phyloP scores from a whole-genome alignment of 2,888 invertebrate genomes.

The Globia sparganii region DNA sequence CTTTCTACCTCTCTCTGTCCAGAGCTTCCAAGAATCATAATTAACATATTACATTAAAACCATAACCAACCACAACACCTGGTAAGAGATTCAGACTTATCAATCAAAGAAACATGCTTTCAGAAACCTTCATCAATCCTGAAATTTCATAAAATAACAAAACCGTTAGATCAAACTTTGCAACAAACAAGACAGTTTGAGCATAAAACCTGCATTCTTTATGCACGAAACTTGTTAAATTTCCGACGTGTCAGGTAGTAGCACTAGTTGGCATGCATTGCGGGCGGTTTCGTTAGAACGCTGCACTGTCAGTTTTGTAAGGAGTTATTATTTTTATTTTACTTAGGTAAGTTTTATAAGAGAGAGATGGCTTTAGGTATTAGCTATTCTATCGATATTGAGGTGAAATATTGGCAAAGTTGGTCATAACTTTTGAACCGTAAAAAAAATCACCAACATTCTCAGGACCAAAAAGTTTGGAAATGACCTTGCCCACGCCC shows the following conservation, averaged over 20 bases:
- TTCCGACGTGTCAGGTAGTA: slow-evolving; percentile 11
- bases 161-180: slow-evolving; percentile 1
- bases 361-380: not conserved
- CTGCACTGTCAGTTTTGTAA: not conserved
- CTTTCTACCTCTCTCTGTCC: too few relatives aligned
- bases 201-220: slow-evolving; percentile 12
- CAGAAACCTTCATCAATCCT: not conserved
- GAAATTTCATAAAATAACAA: not conserved
- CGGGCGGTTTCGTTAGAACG: not conserved
- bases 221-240: slow-evolving; percentile 34
- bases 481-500: too few relatives aligned
- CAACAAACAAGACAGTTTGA: not conserved
- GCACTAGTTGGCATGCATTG: slow-evolving; percentile 7
- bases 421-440: too few relatives aligned
- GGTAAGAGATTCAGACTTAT: not conserved
- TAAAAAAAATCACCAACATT: too few relatives aligned
- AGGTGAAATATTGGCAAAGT: not conserved
- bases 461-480: too few relatives aligned
- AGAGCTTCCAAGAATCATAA: too few relatives aligned
- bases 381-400: not conserved
- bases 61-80: not conserved
- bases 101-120: not conserved
- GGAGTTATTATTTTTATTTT: slow-evolving; percentile 15
- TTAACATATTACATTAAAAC: not conserved
- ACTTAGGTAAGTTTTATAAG: not conserved